Percentiles rank a stretch among this genome's conserved stretches.
Conservation (phyloP, 2,888 invertebrate species). For the Smittia sp. region DNA sequence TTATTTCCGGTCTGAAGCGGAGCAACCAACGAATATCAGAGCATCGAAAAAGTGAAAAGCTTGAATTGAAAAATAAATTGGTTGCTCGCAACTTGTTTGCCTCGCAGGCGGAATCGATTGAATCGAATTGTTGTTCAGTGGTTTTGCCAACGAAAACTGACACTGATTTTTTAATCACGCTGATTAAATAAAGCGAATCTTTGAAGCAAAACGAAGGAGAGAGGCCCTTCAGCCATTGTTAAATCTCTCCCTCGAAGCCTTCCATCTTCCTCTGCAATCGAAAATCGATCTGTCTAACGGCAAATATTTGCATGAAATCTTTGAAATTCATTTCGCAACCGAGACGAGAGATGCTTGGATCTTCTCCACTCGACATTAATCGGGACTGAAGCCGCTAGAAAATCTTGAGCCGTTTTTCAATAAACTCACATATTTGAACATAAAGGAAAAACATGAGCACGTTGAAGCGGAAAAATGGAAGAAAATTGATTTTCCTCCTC, state of each 20-base stretch:
- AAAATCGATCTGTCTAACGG: constrained; percentile 23
- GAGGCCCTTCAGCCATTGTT: not conserved
- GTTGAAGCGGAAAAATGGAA: not conserved
- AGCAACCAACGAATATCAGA: not conserved
- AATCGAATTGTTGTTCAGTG: not conserved
- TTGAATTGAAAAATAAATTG: constrained; percentile 17
- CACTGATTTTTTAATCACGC: not conserved
- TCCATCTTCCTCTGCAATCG: not conserved
- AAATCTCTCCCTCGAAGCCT: not conserved
- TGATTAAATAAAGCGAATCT: not conserved
- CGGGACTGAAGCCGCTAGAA: not conserved
- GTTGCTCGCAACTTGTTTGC: too few relatives aligned
- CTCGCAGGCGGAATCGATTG: too few relatives aligned
- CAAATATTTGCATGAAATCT: constrained; percentile 35
- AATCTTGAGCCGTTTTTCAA: not conserved
- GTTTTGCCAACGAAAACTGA: not conserved
- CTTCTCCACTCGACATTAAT: not conserved
- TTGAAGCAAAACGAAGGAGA: not conserved
- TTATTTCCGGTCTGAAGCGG: constrained; percentile 3
- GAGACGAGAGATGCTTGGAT: not conserved
- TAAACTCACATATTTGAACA: not conserved
- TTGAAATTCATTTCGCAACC: not conserved
- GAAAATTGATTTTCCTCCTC: constrained; percentile 11
- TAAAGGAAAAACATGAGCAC: not conserved
- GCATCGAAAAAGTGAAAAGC: not conserved